These are phyloP conservation scores for Motacilla alba DNA, from an alignment of 2,113 vertebrate genomes.

Conservation along the genomic window DNA sequence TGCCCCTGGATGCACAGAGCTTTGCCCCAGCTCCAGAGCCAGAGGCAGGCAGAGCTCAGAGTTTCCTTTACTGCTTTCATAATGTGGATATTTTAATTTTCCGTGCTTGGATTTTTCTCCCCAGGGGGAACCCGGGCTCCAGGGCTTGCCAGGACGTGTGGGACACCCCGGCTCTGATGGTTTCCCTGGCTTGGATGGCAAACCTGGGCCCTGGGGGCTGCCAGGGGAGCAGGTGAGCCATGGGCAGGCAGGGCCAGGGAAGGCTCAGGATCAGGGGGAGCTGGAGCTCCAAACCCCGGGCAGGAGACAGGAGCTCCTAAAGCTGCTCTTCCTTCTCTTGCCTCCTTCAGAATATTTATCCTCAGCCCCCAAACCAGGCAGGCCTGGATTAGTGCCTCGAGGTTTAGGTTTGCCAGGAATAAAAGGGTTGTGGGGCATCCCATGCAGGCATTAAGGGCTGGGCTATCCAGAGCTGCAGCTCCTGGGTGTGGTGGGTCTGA, in stretches of 20 bases:
- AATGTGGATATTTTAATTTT: background rate
- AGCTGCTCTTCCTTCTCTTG: background rate
- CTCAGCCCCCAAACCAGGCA: background rate
- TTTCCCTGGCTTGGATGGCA: constrained; percentile 76
- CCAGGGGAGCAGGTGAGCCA: constrained; percentile 75
- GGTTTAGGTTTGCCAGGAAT: background rate
- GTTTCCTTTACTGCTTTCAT: accelerated
- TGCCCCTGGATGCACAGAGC: background rate
- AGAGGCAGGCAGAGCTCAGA: background rate
- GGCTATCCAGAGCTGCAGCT: background rate
- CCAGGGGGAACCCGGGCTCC: constrained; percentile 77
- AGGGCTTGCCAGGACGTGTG: constrained; percentile 71
- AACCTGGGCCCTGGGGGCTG: constrained; percentile 71
- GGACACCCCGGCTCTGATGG: constrained; percentile 80
- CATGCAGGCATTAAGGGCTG: accelerated
- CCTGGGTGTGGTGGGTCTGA: background rate
- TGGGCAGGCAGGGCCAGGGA: background rate
- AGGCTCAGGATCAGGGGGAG: background rate
- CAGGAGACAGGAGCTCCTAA: background rate
- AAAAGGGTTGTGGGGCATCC: background rate
- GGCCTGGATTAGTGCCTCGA: background rate
- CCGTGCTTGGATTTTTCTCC: background rate
- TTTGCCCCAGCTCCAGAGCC: background rate
- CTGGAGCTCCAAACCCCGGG: accelerated
- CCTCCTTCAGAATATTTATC: background rate